Base-by-base conservation (phyloP, 2,113 vertebrate species). In the Pandion haliaetus region DNA sequence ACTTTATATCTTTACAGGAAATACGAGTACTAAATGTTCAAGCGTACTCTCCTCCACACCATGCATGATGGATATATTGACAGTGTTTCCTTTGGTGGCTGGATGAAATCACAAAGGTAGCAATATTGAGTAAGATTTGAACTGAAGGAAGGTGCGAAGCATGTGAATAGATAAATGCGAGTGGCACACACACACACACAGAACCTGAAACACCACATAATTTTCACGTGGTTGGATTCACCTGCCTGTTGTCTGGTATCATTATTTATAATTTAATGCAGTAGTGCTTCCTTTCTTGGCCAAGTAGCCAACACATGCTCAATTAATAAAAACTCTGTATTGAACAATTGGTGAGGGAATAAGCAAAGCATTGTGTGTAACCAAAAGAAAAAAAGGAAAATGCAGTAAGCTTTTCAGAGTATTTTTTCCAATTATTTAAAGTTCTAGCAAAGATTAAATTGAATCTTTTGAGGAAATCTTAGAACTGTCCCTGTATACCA, bases 51-150 rank as follows among this genome's bases (percentile, higher is more conserved):
- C 8, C 52, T 88, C 62, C 34, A 19, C 6, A 5, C 19, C 31
- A 3, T 24, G 16, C 2, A 0, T 7, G 25, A 42, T 21, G 21
- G 28, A 17, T 42, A 6, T 15, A 36, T 10, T 63, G 57, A 25
- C 52, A 6, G 26, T 21, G 29, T 62, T 80, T 45, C 34, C 59
- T 76, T 50, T 2, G 1, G 17, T 34, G 77, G 24, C 66, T 86
- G 44, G n/a, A 6, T 55, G 36, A 50, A 70, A 25, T 40, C 14
- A 18, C 65, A 58, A 32, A 26, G 13, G 12, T 24, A 34, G 13
- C 1, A 15, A 47, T 6, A 1, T 8, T 12, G n/a, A 50, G n/a
- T 28, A 54, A 29, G 52, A 6, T 15, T 67, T 54, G 70, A 44
- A 21, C 52, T 54, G 40, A 65, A 65, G 36, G 62, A 85, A 47